Conservation (phyloP, 1,140 invertebrate species). For the Planococcus citri region DNA sequence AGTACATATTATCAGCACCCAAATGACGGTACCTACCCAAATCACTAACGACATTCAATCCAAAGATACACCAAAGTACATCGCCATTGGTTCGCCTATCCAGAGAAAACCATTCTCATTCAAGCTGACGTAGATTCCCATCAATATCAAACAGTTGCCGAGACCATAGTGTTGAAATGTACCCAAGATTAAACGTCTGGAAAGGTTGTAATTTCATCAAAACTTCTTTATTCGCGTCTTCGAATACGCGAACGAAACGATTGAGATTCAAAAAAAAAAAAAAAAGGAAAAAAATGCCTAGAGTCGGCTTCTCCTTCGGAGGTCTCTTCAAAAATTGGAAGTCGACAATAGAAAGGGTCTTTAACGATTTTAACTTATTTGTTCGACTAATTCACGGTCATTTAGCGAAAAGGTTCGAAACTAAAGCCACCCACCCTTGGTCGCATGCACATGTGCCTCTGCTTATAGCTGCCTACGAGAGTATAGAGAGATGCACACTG, state of each 20-base stretch:
- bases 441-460: not conserved
- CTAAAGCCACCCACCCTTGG: slow-evolving; percentile 14
- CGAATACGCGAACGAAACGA: not conserved
- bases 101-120: too few relatives aligned
- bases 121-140: too few relatives aligned
- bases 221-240: not conserved
- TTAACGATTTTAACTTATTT: slow-evolving; percentile 17
- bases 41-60: too few relatives aligned
- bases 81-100: too few relatives aligned
- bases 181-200: not conserved
- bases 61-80: too few relatives aligned
- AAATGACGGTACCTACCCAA: too few relatives aligned
- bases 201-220: slow-evolving; percentile 1
- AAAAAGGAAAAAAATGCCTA: too few relatives aligned
- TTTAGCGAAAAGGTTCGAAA: slow-evolving; percentile 10
- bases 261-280: not conserved
- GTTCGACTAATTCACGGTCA: slow-evolving; percentile 13
- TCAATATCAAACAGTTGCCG: too few relatives aligned
- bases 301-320: slow-evolving; percentile 1
- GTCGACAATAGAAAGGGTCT: not conserved
- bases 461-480: too few relatives aligned
- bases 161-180: too few relatives aligned
- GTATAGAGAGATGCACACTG: too few relatives aligned
- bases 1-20: too few relatives aligned
- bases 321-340: not conserved